Evolutionary conservation across 2,797 vertebrate species (phyloP).

Genomic region (Tamandua tetradactyla): DNA sequence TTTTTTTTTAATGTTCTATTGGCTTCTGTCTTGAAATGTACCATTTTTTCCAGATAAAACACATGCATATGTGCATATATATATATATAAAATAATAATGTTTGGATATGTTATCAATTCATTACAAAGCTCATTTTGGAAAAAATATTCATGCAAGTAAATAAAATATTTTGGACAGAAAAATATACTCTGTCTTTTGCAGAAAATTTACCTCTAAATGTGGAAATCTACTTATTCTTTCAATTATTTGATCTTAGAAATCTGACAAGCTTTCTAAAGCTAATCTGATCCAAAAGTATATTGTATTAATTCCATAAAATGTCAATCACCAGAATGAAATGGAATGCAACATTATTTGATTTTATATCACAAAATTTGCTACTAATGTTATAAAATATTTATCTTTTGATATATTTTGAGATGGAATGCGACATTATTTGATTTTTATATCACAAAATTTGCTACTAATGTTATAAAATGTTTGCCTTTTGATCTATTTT

Average conservation of each 20-base stretch:
- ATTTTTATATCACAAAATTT: background rate
- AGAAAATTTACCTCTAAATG: background rate
- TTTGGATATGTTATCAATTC: background rate
- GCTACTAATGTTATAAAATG: background rate
- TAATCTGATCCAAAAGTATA: background rate
- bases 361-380: background rate
- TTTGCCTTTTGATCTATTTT: slow-evolving; percentile 30
- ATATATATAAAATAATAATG: background rate
- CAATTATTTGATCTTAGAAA: background rate
- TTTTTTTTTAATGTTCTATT: background rate
- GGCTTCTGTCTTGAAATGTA: background rate
- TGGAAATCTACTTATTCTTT: background rate
- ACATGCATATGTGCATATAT: background rate
- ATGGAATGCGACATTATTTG: background rate
- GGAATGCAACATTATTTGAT: background rate
- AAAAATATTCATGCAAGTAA: background rate
- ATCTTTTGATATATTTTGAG: slow-evolving; percentile 34
- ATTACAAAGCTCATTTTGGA: background rate
- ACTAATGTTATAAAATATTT: background rate
- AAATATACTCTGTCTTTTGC: background rate
- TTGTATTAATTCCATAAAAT: background rate
- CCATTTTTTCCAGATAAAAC: background rate
- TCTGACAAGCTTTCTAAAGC: background rate
- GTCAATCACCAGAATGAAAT: background rate
- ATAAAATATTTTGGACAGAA: background rate